phyloP scores from a whole-genome alignment of 2,888 invertebrate genomes.

The Eupithecia subumbrata region DNA sequence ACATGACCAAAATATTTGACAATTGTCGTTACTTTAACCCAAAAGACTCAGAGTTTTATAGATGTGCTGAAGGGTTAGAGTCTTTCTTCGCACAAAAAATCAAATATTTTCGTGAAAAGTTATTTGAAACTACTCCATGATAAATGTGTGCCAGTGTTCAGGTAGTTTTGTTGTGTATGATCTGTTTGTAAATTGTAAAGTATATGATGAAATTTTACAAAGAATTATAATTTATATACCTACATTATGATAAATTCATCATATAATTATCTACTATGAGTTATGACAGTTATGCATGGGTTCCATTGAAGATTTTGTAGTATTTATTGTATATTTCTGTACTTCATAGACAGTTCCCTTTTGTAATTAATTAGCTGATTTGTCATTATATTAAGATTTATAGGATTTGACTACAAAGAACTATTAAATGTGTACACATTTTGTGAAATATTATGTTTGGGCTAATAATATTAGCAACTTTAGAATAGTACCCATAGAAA shows the following conservation, averaged over 20 bases:
- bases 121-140: conserved; percentile 86
- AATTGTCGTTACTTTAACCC: conserved; percentile 99
- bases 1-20: conserved; percentile 99
- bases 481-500: conserved; percentile 57
- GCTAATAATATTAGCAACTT: conserved; percentile 76
- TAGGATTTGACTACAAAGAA: conserved; percentile 61
- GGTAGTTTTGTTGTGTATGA: conserved; percentile 55
- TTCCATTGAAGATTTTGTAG: conserved; percentile 61
- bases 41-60: conserved; percentile 97
- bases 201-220: conserved; percentile 74
- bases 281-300: conserved; percentile 45
- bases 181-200: conserved; percentile 77
- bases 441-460: conserved; percentile 76
- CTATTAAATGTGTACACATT: conserved; percentile 67
- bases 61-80: conserved; percentile 97
- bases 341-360: conserved; percentile 63
- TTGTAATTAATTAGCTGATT: conserved; percentile 60
- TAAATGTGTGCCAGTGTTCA: conserved; percentile 67
- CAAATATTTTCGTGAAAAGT: conserved; percentile 92
- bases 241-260: conserved; percentile 49
- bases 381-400: conserved; percentile 54
- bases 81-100: conserved; percentile 98
- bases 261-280: conserved; percentile 55
- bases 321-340: conserved; percentile 82
- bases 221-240: conserved; percentile 69